These are phyloP conservation scores for Phycodurus eques DNA, from an alignment of 2,113 vertebrate genomes.

Conservation along the genomic window DNA sequence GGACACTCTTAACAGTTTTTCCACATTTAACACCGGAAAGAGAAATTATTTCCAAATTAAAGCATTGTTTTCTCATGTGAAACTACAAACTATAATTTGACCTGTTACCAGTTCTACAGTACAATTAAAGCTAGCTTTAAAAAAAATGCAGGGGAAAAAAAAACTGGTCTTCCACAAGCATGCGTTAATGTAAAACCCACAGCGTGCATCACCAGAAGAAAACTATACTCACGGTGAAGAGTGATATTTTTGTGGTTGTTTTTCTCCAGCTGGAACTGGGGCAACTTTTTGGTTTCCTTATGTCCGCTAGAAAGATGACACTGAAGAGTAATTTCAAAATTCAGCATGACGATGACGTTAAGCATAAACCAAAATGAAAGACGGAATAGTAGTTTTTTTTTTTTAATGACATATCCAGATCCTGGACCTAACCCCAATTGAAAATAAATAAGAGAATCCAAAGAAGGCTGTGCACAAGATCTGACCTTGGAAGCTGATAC, in stretches of 20 bases:
- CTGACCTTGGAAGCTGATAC: too few species aligned
- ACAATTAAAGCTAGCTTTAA: neutral
- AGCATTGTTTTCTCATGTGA: neutral
- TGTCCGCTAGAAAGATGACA: neutral
- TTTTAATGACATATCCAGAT: neutral
- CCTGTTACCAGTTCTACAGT: neutral
- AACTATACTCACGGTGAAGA: neutral
- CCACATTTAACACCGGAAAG: neutral
- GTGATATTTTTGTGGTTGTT: constrained; percentile 6
- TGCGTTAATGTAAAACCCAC: neutral
- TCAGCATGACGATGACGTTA: neutral
- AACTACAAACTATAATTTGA: neutral
- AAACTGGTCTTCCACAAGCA: neutral
- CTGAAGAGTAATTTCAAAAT: neutral
- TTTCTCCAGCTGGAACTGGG: neutral
- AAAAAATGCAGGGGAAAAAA: neutral
- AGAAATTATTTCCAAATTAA: neutral
- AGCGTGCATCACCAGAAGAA: constrained; percentile 3
- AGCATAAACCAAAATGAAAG: neutral
- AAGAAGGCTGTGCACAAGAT: neutral
- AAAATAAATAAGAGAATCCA: neutral
- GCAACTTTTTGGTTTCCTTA: neutral
- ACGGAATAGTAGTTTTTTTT: neutral
- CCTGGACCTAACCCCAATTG: neutral
- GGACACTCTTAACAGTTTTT: constrained; percentile 9